Evolutionary conservation across 35 echinoderm and acorn worm genomes (phyloP).

Genomic region (Lytechinus variegatus): DNA sequence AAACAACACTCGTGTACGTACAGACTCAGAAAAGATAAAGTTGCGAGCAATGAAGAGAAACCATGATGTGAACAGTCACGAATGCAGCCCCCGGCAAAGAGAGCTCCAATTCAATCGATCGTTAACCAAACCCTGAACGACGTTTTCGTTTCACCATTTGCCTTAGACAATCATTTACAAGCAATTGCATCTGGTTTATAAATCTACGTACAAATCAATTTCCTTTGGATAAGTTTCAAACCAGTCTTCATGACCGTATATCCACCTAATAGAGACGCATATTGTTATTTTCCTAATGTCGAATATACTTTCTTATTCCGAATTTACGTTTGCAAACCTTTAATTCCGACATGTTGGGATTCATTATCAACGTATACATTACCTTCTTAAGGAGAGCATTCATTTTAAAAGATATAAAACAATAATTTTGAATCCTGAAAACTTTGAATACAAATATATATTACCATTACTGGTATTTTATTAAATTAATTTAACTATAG

Average conservation of each 20-base stretch:
- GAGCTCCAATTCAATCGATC: not conserved
- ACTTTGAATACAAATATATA: no score
- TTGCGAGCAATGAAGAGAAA: not conserved
- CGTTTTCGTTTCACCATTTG: not conserved
- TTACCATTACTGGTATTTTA: no score
- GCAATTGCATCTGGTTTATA: not conserved
- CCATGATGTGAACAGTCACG: not conserved
- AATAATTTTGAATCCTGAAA: no score
- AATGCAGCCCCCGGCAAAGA: not conserved
- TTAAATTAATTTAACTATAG: no score
- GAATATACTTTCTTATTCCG: not conserved
- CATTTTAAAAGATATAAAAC: no score
- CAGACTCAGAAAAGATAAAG: no score
- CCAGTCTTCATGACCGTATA: not conserved
- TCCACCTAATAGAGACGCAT: not conserved
- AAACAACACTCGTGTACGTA: no score
- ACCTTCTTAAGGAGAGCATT: no score
- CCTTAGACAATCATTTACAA: not conserved
- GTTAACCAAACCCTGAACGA: not conserved
- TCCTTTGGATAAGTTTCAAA: not conserved
- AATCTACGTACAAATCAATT: not conserved
- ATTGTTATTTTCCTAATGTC: not conserved
- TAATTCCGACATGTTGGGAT: not conserved
- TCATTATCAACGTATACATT: no score
- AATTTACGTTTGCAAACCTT: not conserved